phyloP scores from a whole-genome alignment of 2,113 vertebrate genomes.

The Danionella cerebrum region DNA sequence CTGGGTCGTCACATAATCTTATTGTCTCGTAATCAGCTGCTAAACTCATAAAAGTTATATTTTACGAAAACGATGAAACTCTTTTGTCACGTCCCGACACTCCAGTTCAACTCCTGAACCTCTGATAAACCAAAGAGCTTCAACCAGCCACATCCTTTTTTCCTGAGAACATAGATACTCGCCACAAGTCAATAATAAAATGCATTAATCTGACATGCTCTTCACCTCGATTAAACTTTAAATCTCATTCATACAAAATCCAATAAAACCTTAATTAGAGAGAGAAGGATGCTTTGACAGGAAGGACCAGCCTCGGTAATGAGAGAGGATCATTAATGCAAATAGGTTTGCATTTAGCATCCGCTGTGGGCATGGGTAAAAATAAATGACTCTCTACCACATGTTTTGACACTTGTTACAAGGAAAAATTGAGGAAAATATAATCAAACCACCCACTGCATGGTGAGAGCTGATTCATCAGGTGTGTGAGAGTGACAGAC shows the following conservation, averaged over 20 bases:
- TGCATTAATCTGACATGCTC: neutral
- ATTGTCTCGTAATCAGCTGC: too few relatives aligned
- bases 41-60: too few relatives aligned
- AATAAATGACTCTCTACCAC: neutral
- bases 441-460: neutral
- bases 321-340: slow-evolving; percentile 5
- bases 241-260: slow-evolving; percentile 13
- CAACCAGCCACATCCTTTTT: neutral
- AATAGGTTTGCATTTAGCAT: neutral
- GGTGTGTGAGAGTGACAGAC: neutral
- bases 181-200: slow-evolving; percentile 10
- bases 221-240: slow-evolving; percentile 4
- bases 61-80: too few relatives aligned
- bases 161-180: neutral
- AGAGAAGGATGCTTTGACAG: slow-evolving; percentile 2
- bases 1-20: too few relatives aligned
- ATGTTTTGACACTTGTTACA: neutral
- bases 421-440: neutral
- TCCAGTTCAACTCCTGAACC: neutral
- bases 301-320: neutral
- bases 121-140: neutral
- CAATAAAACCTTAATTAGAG: slow-evolving; percentile 12
- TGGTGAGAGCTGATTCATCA: neutral
- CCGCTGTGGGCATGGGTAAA: neutral
- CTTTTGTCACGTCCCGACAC: too few relatives aligned